Evolutionary conservation across 2,888 invertebrate genomes (phyloP), one percentile per base, ranked within the genome.

Genomic region (Didymodactylos carnosus): DNA sequence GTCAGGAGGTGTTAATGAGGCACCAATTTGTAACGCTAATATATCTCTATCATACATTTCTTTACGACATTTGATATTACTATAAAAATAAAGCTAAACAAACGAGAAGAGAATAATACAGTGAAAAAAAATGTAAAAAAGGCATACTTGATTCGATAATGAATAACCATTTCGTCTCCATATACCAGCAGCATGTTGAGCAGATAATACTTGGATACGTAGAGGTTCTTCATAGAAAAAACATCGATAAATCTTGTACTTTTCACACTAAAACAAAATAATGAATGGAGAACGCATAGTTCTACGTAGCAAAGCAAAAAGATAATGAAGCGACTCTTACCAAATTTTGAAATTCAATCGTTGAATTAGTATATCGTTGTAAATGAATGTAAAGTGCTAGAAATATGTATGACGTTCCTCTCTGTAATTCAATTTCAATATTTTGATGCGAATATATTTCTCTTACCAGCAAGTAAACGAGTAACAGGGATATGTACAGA

Each of bases 111-210:
- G n/a, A n/a, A n/a, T n/a, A n/a, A n/a, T n/a, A n/a, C n/a, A n/a
- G n/a, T n/a, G n/a, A n/a, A n/a, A n/a, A n/a, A n/a, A n/a, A n/a
- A n/a, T n/a, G n/a, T n/a, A n/a, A n/a, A n/a, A n/a, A n/a, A n/a
- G n/a, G n/a, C 29, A 72, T 76, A 97, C 88, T 83, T 97, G 97
- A 85, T 97, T 95, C 73, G 95, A 87, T 39, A 99, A 85, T 0
- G 95, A 92, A 84, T 93, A 95, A 2, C 98, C 98, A 83, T 98
- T 98, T 76, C 97, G 87, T 10, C 95, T 88, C 98, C 98, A 98
- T 92, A 99, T 92, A 72, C 93, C 92, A 0, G 94, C 91, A 82
- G 92, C 90, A 19, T 92, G 91, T 81, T 87, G 87, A 6, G 87
- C 86, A 19, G 85, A 81, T 79, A 87, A 80, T 14, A 86, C 86